Base-by-base conservation (phyloP, 2,888 invertebrate genomes). In the Pocota personata region DNA sequence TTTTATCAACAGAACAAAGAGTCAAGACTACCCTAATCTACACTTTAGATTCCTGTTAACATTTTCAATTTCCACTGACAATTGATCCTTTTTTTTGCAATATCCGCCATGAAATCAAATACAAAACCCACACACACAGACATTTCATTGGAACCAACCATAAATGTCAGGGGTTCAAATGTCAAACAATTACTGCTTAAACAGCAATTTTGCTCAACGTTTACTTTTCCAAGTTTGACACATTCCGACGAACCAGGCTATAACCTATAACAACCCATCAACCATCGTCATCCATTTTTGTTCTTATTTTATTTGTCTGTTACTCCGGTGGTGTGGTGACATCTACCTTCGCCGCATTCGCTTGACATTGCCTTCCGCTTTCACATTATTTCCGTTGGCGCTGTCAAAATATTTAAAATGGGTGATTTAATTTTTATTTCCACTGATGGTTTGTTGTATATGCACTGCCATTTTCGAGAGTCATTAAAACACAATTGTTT, bases 371-470 rank as follows among this genome's bases (percentile, higher is more conserved):
- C 16, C 58, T 71, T 66, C 69, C 67, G 69, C 60, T 73, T 55
- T 83, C 72, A 62, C 14, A 62, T 40, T 16, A 52, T 62, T 72
- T 82, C 77, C 77, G 76, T 43, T 71, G 48, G 35, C 4, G 35
- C 30, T 76, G 75, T 52, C 73, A 80, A 60, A 71, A 55, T 84
- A 43, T 37, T 50, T 30, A 55, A 72, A 62, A 72, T 67, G 16
- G 43, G 32, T 40, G 64, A 58, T 72, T 82, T 32, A 30, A 67
- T 77, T 77, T 77, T 72, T 21, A 82, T 43, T 52, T 77, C 3
- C 35, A 64, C n/a, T 46, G 21, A 30, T 1, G 24, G 1, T 30
- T 8, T 62, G n/a, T 16, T 30, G 16, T 43, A 27, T 30, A 14
- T 6, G n/a, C 24, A 55, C 24, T 19, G 8, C 8, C 24, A 16